Percentiles rank a stretch among this genome's conserved stretches.
Conservation (phyloP, 2,113 vertebrate genomes). For the Acanthochromis polyacanthus region DNA sequence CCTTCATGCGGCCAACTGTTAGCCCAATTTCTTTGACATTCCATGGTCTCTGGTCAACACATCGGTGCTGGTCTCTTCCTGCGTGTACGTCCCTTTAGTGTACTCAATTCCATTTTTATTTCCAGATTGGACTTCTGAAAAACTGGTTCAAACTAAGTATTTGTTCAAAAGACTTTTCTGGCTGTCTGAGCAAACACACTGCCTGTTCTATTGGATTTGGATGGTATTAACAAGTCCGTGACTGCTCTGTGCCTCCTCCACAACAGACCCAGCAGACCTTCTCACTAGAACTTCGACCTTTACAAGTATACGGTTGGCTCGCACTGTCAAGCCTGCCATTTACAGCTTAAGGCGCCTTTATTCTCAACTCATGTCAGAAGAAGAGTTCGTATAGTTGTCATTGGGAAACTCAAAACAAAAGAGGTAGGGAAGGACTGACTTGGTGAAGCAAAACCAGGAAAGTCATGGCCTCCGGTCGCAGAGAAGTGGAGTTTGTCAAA, state of each 20-base stretch:
- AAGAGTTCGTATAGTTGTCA: neutral
- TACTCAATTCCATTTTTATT: neutral
- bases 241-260: conserved; percentile 15
- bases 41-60: too few species aligned
- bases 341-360: neutral
- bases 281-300: neutral
- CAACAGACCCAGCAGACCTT: conserved; percentile 7
- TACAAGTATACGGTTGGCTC: neutral
- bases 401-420: neutral
- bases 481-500: too few species aligned
- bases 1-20: too few species aligned
- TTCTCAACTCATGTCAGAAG: neutral
- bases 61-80: too few species aligned
- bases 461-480: neutral
- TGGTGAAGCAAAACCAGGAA: conserved; percentile 24
- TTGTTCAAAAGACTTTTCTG: neutral
- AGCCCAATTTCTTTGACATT: too few species aligned
- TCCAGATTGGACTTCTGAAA: neutral
- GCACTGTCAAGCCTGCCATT: neutral
- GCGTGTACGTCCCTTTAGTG: neutral
- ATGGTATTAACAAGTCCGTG: neutral
- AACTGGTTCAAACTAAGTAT: neutral
- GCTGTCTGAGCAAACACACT: neutral
- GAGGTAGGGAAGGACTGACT: neutral
- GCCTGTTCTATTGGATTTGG: neutral